Evolutionary conservation across 1,140 invertebrate species (phyloP).

Genomic region (Ericerus pela): DNA sequence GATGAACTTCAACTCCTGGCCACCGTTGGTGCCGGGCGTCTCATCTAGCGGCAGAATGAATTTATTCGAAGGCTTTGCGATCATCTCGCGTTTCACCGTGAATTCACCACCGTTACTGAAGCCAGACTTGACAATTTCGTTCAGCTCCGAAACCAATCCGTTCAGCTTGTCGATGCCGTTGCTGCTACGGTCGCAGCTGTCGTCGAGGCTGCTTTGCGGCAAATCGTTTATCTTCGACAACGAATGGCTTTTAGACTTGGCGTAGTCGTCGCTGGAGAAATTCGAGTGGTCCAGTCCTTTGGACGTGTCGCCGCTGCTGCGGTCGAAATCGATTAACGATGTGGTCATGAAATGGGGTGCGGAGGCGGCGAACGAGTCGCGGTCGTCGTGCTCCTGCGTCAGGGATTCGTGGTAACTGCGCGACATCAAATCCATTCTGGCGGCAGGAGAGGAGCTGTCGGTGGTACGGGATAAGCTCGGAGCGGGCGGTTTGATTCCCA

Average conservation of each 20-base stretch:
- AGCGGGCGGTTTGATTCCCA: slow-evolving; percentile 19
- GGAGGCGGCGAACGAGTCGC: neutral
- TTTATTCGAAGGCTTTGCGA: neutral
- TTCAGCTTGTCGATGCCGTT: slow-evolving; percentile 5
- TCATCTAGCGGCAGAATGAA: neutral
- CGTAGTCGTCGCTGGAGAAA: slow-evolving; percentile 4
- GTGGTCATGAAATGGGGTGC: neutral
- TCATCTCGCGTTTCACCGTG: slow-evolving; percentile 6
- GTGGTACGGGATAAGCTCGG: neutral
- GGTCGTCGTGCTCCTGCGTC: neutral
- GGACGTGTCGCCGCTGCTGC: neutral
- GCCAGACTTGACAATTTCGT: slow-evolving; percentile 24
- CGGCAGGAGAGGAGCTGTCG: neutral
- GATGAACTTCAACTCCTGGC: slow-evolving; percentile 20
- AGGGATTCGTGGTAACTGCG: slow-evolving; percentile 11
- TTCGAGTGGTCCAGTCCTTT: neutral
- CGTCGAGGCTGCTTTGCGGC: neutral
- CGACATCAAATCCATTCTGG: slow-evolving; percentile 3
- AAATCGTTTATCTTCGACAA: neutral
- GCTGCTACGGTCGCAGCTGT: neutral
- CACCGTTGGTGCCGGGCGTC: neutral
- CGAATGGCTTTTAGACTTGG: neutral
- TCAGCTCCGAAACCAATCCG: slow-evolving; percentile 13
- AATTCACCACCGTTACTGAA: too few species aligned
- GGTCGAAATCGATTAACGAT: neutral